phyloP scores from a whole-genome alignment of 2,888 invertebrate species.

The Alloplasta piceator region DNA sequence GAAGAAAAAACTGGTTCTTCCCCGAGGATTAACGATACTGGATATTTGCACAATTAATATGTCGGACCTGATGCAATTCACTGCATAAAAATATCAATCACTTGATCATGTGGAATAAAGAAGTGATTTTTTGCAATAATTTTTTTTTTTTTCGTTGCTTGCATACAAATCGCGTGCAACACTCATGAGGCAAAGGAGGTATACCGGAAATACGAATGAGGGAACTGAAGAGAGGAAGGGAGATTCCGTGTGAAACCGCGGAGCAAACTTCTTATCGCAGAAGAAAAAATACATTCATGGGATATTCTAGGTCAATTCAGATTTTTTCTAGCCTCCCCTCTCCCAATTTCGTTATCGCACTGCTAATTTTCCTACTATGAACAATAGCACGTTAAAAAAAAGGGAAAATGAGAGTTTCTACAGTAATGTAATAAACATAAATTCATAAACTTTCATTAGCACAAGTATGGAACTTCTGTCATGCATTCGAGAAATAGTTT shows the following conservation, averaged over 20 bases:
- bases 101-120: constrained; percentile 5
- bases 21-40: no score
- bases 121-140: not conserved
- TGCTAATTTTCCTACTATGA: no score
- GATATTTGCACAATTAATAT: constrained; percentile 1
- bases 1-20: no score
- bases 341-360: no score
- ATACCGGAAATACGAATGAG: constrained; percentile 11
- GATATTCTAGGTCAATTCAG: no score
- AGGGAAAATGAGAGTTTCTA: no score
- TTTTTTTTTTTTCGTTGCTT: not conserved
- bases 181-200: not conserved
- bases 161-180: not conserved
- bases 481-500: no score
- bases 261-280: constrained; percentile 32
- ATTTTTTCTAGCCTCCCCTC: no score
- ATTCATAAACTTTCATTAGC: no score
- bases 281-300: constrained; percentile 5
- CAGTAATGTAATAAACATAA: no score
- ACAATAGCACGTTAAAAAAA: no score
- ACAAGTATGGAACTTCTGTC: no score
- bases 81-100: not conserved
- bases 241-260: constrained; percentile 21
- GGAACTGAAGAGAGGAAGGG: not conserved
- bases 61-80: constrained; percentile 7